These are phyloP conservation scores for Onthophagus taurus DNA, from an alignment of 1,140 invertebrate genomes.

Conservation along the genomic window DNA sequence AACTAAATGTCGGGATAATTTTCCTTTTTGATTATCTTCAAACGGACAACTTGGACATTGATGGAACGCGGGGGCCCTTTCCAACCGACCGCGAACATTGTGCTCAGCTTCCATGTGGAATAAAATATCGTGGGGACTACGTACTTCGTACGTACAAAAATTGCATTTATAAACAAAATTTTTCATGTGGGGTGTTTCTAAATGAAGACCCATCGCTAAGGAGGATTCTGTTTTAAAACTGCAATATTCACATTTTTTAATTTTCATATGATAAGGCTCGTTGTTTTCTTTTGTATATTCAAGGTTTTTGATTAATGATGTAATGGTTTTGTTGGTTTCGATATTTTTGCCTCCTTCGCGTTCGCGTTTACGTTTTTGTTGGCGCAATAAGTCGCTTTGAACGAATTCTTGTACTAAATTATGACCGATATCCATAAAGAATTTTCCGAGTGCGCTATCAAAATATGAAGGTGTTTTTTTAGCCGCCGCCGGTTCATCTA, in stretches of 20 bases:
- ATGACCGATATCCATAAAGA: conserved; percentile 86
- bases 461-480: conserved; percentile 59
- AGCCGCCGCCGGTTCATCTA: conserved; percentile 1
- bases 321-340: conserved; percentile 66
- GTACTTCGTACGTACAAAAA: conserved; percentile 74
- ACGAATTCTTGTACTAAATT: conserved; percentile 89
- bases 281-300: conserved; percentile 85
- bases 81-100: conserved; percentile 64
- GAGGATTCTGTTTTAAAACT: conserved; percentile 87
- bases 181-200: conserved; percentile 86
- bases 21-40: conserved; percentile 90
- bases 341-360: conserved; percentile 55
- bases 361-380: conserved; percentile 72
- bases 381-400: conserved; percentile 78
- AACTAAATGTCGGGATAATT: conserved; percentile 78
- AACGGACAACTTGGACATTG: conserved; percentile 91
- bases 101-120: conserved; percentile 89
- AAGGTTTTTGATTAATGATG: conserved; percentile 70
- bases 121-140: conserved; percentile 77
- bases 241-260: conserved; percentile 83
- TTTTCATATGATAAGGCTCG: conserved; percentile 54
- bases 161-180: conserved; percentile 80
- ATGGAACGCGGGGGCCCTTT: conserved; percentile 77
- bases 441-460: conserved; percentile 78
- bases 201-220: conserved; percentile 78